phyloP scores from a whole-genome alignment of 2,113 vertebrate species.

The Illadopsis cleaveri region DNA sequence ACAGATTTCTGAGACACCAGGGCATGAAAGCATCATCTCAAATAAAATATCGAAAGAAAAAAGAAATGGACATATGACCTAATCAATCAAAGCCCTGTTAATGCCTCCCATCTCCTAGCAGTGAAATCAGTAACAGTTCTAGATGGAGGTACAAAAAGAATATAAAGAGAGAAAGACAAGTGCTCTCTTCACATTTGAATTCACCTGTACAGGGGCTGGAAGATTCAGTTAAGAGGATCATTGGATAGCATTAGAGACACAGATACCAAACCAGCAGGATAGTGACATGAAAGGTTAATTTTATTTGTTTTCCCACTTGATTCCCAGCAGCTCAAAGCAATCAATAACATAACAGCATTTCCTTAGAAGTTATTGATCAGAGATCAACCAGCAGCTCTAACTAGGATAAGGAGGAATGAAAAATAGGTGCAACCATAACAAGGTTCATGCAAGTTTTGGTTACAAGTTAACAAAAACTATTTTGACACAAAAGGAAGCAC shows the following conservation, averaged over 20 bases:
- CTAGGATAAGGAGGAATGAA: neutral
- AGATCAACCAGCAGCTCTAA: neutral
- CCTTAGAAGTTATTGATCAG: neutral
- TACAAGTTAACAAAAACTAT: neutral
- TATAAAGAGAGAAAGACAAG: neutral
- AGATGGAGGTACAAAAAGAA: neutral
- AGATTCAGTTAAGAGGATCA: neutral
- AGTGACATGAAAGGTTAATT: neutral
- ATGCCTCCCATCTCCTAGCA: neutral
- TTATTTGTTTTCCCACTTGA: neutral
- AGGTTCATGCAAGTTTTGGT: neutral
- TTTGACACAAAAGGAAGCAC: neutral
- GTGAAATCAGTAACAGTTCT: neutral
- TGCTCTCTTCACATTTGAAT: neutral
- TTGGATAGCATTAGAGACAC: neutral
- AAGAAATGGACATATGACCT: neutral
- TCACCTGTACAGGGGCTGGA: neutral
- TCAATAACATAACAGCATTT: neutral
- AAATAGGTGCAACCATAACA: neutral
- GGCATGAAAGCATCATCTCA: neutral
- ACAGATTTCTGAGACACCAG: neutral
- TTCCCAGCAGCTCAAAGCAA: neutral
- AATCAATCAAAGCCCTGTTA: neutral
- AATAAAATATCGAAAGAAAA: neutral
- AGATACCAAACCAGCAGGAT: neutral